A percentile compares a stretch with the other conserved stretches of the same genome.
These are phyloP conservation scores for Candoia aspera DNA, from an alignment of 2,113 vertebrate genomes.

Conservation along the genomic window DNA sequence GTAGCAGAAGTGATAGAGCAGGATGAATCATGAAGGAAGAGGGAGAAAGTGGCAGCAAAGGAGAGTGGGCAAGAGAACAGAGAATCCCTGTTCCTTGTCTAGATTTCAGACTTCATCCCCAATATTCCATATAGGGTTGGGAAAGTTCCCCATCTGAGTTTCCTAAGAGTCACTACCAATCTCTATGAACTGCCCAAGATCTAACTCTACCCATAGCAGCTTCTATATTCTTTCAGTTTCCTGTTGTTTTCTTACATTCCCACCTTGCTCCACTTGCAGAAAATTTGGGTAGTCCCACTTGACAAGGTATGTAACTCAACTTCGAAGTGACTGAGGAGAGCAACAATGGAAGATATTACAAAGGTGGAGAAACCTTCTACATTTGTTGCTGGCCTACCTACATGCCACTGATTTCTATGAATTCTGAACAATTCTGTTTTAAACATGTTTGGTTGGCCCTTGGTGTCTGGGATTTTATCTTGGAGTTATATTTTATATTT, in stretches of 20 bases:
- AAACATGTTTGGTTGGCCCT: background rate
- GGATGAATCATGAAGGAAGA: background rate
- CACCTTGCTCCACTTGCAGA: background rate
- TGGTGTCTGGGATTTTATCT: background rate
- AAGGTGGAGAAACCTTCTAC: background rate
- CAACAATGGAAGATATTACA: background rate
- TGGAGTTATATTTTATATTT: background rate
- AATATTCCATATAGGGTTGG: background rate
- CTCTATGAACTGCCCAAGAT: background rate
- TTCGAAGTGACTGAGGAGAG: no score
- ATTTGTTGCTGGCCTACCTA: background rate
- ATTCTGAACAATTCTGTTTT: background rate
- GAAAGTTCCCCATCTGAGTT: background rate
- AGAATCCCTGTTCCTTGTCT: background rate
- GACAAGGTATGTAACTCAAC: background rate
- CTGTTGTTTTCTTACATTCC: background rate
- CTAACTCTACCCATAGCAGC: background rate
- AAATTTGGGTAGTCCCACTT: background rate
- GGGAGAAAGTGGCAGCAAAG: background rate
- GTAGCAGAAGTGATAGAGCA: background rate
- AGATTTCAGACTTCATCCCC: background rate
- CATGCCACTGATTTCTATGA: background rate
- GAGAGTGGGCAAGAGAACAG: background rate
- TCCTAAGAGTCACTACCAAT: background rate
- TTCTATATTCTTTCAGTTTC: background rate